Evolutionary conservation across 2,888 invertebrate species (phyloP).

Genomic region (Andrena fulva): DNA sequence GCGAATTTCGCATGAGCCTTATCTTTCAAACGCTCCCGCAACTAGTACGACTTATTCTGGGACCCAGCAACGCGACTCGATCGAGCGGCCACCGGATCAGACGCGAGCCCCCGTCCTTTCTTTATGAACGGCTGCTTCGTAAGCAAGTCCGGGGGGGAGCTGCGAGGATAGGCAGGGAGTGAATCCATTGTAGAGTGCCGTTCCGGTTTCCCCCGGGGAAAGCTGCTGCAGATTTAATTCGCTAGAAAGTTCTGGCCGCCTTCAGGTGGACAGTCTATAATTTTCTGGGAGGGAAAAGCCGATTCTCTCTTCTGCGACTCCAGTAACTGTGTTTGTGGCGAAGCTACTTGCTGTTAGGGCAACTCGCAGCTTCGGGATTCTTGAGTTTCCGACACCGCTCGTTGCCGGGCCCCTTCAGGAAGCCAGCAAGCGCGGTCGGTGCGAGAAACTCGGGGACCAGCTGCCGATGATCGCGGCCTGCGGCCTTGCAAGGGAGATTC

Average conservation of each 20-base stretch:
- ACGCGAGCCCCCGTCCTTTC: conserved; percentile 31
- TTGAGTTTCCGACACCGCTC: conserved; percentile 4
- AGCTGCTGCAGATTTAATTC: neutral
- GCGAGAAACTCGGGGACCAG: conserved; percentile 14
- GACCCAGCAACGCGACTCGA: conserved; percentile 30
- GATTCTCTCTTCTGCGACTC: neutral
- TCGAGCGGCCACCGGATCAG: conserved; percentile 31
- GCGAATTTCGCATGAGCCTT: conserved; percentile 68
- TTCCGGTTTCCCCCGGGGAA: neutral
- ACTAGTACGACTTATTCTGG: conserved; percentile 61
- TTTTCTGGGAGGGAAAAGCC: neutral
- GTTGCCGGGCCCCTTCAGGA: neutral
- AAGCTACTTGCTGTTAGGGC: neutral
- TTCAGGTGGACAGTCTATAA: neutral
- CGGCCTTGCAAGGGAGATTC: conserved; percentile 30
- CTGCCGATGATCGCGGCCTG: conserved; percentile 16
- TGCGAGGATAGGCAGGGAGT: conserved; percentile 16
- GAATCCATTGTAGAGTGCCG: too few relatives aligned
- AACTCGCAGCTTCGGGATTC: conserved; percentile 15
- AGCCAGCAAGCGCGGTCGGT: neutral
- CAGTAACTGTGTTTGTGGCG: too few relatives aligned
- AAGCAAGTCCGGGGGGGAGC: neutral
- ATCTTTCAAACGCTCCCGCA: conserved; percentile 46
- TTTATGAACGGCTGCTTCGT: conserved; percentile 35
- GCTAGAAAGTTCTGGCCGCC: neutral